Evolutionary conservation across 2,113 vertebrate genomes (phyloP).

Genomic region (Peucedramus taeniatus): DNA sequence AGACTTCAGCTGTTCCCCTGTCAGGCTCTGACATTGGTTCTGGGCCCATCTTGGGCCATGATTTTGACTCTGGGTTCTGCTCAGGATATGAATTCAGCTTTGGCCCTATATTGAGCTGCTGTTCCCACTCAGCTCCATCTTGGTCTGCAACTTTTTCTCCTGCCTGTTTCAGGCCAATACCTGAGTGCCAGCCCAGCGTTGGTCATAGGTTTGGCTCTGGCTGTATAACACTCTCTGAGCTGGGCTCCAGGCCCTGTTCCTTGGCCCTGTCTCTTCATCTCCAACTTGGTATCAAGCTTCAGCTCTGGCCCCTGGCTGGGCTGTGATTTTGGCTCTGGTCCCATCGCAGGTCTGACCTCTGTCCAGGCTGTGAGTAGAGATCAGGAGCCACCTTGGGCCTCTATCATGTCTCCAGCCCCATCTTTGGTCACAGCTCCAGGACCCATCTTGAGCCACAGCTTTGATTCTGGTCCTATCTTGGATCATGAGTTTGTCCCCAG

Average conservation of each 20-base stretch:
- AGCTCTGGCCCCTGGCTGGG: background rate
- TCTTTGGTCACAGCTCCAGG: background rate
- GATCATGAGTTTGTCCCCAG: background rate
- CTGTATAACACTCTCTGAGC: background rate
- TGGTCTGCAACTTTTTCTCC: background rate
- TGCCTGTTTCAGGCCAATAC: background rate
- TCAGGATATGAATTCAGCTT: background rate
- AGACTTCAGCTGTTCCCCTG: background rate
- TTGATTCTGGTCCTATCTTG: background rate
- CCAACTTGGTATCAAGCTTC: background rate
- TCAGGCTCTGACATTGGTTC: background rate
- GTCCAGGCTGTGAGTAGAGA: background rate
- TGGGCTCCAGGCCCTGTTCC: background rate
- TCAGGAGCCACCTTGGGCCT: background rate
- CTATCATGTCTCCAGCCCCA: background rate
- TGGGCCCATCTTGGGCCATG: background rate
- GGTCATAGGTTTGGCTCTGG: background rate
- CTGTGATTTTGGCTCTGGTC: background rate
- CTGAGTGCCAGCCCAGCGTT: rapidly evolving
- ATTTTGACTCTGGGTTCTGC: background rate
- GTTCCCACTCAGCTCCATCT: background rate
- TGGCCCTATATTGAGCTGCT: background rate
- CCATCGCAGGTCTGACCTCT: background rate
- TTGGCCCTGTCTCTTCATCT: background rate
- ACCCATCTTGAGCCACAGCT: background rate